Evolutionary conservation across 1,140 invertebrate genomes (phyloP).

Genomic region (Hydropsyche tenuis): DNA sequence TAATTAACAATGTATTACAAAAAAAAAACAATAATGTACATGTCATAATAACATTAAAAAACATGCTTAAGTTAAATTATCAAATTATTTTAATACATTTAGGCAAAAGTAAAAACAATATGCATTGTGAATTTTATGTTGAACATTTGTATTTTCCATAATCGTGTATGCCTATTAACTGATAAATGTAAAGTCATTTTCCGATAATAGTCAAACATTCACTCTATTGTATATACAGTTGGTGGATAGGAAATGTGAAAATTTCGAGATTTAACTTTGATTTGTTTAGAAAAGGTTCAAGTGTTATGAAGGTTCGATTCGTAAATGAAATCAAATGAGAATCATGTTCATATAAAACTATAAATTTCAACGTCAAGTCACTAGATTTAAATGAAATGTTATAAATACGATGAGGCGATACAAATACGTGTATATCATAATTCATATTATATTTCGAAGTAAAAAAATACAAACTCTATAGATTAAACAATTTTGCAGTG

Average conservation of each 20-base stretch:
- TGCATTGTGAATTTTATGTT: conserved; percentile 44
- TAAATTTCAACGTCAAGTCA: no score
- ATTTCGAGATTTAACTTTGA: no score
- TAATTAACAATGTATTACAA: not conserved
- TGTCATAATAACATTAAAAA: not conserved
- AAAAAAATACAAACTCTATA: no score
- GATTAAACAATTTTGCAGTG: not conserved
- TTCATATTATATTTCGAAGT: no score
- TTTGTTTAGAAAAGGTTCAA: no score
- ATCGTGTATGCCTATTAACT: no score
- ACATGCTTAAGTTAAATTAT: conserved; percentile 12
- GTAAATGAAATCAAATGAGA: no score
- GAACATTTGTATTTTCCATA: conserved; percentile 42
- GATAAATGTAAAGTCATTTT: no score
- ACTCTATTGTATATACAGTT: conserved; percentile 21
- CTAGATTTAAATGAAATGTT: no score
- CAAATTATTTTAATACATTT: not conserved
- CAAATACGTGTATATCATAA: not conserved
- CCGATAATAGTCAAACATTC: not conserved
- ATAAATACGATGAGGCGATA: no score
- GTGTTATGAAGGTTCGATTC: no score
- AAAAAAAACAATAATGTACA: conserved; percentile 12
- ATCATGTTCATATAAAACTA: no score
- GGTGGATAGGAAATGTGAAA: conserved; percentile 19
- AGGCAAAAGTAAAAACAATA: conserved; percentile 25